These are phyloP conservation scores for Labeo catla DNA, from an alignment of 2,113 vertebrate species.

Conservation along the genomic window DNA sequence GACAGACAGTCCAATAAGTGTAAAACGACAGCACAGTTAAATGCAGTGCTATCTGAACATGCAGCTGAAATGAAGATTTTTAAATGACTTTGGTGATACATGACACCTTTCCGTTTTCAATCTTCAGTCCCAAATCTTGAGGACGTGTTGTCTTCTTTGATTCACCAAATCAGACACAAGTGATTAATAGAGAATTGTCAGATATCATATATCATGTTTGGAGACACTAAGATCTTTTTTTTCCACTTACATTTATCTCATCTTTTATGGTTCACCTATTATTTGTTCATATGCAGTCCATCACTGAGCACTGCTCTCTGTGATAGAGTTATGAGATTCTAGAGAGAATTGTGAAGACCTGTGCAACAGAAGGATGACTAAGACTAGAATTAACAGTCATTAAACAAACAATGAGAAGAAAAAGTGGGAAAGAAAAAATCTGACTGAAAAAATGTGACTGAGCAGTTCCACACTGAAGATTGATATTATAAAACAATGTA, in stretches of 20 bases:
- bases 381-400: not conserved
- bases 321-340: not conserved
- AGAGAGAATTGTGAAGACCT: not conserved
- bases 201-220: not conserved
- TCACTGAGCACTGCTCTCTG: not conserved
- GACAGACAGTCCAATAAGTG: not conserved
- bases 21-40: not conserved
- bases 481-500: too few relatives aligned
- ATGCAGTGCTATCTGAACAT: not conserved
- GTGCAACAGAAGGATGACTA: not conserved
- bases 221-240: not conserved
- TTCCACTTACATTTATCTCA: not conserved
- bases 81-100: constrained; percentile 28
- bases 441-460: not conserved
- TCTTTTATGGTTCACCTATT: not conserved
- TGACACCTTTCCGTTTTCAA: constrained; percentile 31
- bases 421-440: not conserved
- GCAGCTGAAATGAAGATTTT: constrained; percentile 16
- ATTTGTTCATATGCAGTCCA: not conserved
- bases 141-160: not conserved
- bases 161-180: not conserved
- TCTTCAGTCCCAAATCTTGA: not conserved
- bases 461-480: not conserved
- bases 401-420: not conserved
- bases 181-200: not conserved